Conservation (phyloP, 2,888 invertebrate genomes). For the Idaea biselata region DNA sequence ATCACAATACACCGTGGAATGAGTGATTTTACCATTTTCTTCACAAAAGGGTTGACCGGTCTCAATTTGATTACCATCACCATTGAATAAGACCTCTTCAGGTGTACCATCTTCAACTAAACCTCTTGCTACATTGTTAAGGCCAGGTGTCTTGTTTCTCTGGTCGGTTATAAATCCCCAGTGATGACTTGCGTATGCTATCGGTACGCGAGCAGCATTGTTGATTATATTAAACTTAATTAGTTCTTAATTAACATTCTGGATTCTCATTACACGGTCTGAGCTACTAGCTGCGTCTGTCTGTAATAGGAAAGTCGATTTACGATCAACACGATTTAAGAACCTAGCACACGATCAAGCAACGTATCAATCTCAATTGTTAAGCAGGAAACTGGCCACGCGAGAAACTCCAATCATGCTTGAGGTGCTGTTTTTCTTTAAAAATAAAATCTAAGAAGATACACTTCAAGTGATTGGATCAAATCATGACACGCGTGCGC, state of each 20-base stretch:
- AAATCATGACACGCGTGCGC: neutral
- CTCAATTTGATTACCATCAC: constrained; percentile 75
- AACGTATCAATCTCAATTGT: neutral
- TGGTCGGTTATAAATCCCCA: constrained; percentile 54
- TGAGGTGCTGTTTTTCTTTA: too few species aligned
- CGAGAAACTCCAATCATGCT: too few species aligned
- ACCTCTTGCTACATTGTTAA: constrained; percentile 31
- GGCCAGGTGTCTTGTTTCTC: constrained; percentile 55
- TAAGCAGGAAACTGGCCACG: neutral
- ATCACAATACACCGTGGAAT: constrained; percentile 71
- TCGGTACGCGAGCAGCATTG: constrained; percentile 76
- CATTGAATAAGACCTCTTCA: constrained; percentile 44
- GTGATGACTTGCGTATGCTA: constrained; percentile 76
- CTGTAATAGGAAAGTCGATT: constrained; percentile 73
- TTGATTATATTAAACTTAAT: constrained; percentile 81
- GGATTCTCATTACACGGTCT: constrained; percentile 80
- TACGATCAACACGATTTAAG: constrained; percentile 55
- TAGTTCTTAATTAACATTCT: constrained; percentile 80
- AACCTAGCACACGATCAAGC: neutral
- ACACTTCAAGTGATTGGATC: too few species aligned
- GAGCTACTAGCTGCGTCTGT: constrained; percentile 60
- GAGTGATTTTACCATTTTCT: constrained; percentile 73
- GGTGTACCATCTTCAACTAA: constrained; percentile 26
- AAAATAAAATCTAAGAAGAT: too few species aligned
- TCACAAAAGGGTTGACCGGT: constrained; percentile 78